These are phyloP conservation scores for Elachura formosa DNA, from an alignment of 2,113 vertebrate genomes.

Conservation along the genomic window DNA sequence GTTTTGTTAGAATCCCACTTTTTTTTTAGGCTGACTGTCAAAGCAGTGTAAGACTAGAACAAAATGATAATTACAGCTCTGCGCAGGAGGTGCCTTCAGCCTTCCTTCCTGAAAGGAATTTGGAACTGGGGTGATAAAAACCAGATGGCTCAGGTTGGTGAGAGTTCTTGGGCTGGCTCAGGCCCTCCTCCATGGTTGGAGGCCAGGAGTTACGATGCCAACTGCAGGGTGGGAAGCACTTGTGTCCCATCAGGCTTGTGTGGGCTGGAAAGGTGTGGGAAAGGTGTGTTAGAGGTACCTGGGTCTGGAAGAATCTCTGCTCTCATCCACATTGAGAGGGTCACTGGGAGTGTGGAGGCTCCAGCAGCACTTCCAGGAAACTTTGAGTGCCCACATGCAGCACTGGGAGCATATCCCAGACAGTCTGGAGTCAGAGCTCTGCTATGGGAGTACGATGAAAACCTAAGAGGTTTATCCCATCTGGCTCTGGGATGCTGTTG, in stretches of 20 bases:
- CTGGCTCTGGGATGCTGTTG: not conserved
- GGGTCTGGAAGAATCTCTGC: not conserved
- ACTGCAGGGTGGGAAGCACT: not conserved
- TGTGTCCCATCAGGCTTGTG: not conserved
- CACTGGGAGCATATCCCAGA: not conserved
- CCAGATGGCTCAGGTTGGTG: not conserved
- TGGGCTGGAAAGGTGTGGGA: not conserved
- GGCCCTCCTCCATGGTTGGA: not conserved
- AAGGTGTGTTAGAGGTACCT: not conserved
- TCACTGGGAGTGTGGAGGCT: not conserved
- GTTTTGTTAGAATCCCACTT: not conserved
- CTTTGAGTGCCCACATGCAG: not conserved
- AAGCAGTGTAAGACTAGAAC: not conserved
- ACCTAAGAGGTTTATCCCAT: not conserved
- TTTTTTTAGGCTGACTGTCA: not conserved
- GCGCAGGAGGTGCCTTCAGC: conserved; percentile 1
- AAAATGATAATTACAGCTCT: not conserved
- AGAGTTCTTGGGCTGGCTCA: not conserved
- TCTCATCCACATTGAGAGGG: not conserved
- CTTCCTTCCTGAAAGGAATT: conserved; percentile 1
- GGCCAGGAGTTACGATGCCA: not conserved
- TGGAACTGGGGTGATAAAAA: conserved; percentile 5
- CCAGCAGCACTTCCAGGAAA: not conserved
- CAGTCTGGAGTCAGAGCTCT: not conserved
- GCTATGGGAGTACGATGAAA: not conserved